A percentile compares a stretch with the other conserved stretches of the same genome.
These are phyloP conservation scores for Melanotaenia duboulayi DNA, from an alignment of 2,113 vertebrate genomes.

Conservation along the genomic window DNA sequence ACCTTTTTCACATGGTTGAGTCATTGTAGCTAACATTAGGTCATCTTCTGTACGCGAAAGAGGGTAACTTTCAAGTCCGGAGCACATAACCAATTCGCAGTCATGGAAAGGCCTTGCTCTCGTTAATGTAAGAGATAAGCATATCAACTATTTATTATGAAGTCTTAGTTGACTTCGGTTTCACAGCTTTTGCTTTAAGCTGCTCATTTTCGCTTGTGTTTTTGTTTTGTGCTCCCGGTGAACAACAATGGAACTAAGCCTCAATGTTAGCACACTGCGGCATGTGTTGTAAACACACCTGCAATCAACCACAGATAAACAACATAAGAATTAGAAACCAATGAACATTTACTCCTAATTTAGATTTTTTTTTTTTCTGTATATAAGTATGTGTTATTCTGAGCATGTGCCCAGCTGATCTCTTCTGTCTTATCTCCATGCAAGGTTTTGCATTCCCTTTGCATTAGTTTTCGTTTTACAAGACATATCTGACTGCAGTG, in stretches of 20 bases:
- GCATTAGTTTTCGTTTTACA: not conserved
- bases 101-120: slow-evolving; percentile 28
- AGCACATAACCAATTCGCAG: not conserved
- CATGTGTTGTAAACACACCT: slow-evolving; percentile 43
- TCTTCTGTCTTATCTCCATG: not conserved
- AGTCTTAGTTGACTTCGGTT: not conserved
- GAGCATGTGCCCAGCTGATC: not conserved
- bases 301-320: not conserved
- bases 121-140: not conserved
- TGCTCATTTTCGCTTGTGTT: slow-evolving; percentile 2
- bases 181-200: not conserved
- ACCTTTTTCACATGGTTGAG: not conserved
- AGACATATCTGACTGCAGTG: not conserved
- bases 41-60: slow-evolving; percentile 50
- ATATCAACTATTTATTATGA: not conserved
- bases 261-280: slow-evolving; percentile 40
- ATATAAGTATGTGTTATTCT: not conserved
- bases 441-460: not conserved
- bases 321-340: not conserved
- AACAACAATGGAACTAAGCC: slow-evolving; percentile 17
- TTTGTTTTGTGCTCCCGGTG: not conserved
- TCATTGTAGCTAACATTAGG: slow-evolving; percentile 11
- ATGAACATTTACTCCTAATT: not conserved
- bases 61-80: slow-evolving; percentile 51
- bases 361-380: not conserved